Percentiles rank a stretch among this genome's conserved stretches.
phyloP scores from a whole-genome alignment of 1,140 invertebrate genomes.

The Lucilia sericata region DNA sequence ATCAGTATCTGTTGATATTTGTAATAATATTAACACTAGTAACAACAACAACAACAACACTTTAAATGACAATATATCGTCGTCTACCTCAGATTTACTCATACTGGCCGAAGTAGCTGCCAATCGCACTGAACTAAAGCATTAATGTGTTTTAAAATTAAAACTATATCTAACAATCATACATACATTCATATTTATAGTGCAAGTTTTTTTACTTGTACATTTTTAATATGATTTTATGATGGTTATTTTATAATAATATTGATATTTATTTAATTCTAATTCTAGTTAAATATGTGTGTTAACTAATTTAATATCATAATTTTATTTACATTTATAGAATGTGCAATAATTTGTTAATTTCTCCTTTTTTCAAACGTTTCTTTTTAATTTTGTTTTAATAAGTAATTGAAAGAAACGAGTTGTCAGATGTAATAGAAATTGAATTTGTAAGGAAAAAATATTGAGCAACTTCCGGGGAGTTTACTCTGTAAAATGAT shows the following conservation, averaged over 20 bases:
- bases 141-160: constrained; percentile 41
- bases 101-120: constrained; percentile 67
- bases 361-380: not conserved
- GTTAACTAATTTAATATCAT: not conserved
- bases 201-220: no score
- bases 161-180: no score
- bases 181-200: no score
- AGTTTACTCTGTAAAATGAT: no score
- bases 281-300: constrained; percentile 13
- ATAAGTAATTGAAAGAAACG: not conserved
- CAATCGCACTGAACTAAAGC: constrained; percentile 64
- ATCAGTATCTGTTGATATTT: not conserved
- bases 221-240: no score
- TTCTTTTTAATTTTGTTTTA: not conserved
- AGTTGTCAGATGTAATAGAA: no score
- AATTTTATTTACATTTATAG: not conserved
- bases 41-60: constrained; percentile 46
- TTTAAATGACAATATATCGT: constrained; percentile 54
- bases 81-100: constrained; percentile 66
- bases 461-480: no score
- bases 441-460: no score
- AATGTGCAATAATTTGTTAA: constrained; percentile 14
- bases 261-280: constrained; percentile 13
- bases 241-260: not conserved
- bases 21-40: constrained; percentile 29